Percentiles rank a stretch among this genome's conserved stretches.
These are phyloP conservation scores for Drosophila helvetica DNA, from an alignment of 2,888 invertebrate genomes.

Conservation along the genomic window DNA sequence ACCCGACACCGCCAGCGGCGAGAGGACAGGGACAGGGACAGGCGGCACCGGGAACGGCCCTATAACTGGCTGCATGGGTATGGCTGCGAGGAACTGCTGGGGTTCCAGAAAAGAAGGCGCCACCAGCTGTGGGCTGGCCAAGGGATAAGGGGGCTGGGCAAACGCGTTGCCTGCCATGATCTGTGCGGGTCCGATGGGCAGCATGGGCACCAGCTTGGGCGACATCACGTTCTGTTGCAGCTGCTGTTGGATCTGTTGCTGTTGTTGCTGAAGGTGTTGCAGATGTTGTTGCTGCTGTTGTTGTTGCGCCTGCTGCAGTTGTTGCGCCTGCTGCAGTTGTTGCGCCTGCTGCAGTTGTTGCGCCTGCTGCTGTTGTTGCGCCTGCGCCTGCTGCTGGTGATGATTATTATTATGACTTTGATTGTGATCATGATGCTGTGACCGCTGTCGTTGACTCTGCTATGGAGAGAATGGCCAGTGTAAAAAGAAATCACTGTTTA, in stretches of 20 bases:
- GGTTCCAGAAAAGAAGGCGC: slow-evolving; percentile 84
- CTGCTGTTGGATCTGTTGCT: slow-evolving; percentile 69
- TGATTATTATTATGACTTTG: slow-evolving; percentile 53
- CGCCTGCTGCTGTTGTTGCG: slow-evolving; percentile 46
- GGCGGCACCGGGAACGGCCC: slow-evolving; percentile 85
- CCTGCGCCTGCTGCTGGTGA: slow-evolving; percentile 52
- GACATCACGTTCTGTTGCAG: slow-evolving; percentile 55
- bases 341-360: slow-evolving; percentile 53
- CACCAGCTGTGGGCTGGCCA: slow-evolving; percentile 81
- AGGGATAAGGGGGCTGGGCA: slow-evolving; percentile 85
- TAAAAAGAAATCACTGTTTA: neutral
- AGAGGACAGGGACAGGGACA: slow-evolving; percentile 83
- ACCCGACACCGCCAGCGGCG: slow-evolving; percentile 74
- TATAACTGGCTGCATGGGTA: slow-evolving; percentile 86
- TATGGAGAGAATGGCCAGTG: slow-evolving; percentile 9
- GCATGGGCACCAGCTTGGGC: slow-evolving; percentile 68
- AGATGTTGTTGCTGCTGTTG: slow-evolving; percentile 61
- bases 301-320: slow-evolving; percentile 40
- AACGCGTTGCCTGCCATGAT: slow-evolving; percentile 79
- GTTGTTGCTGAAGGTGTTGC: slow-evolving; percentile 52
- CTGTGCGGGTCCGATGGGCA: slow-evolving; percentile 66
- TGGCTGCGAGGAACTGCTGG: slow-evolving; percentile 86
- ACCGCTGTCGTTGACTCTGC: slow-evolving; percentile 66
- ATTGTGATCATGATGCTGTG: slow-evolving; percentile 47
- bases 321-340: slow-evolving; percentile 47